A percentile compares a stretch with the other conserved stretches of the same genome.
phyloP scores from a whole-genome alignment of 2,888 invertebrate genomes.

The Atethmia centrago region DNA sequence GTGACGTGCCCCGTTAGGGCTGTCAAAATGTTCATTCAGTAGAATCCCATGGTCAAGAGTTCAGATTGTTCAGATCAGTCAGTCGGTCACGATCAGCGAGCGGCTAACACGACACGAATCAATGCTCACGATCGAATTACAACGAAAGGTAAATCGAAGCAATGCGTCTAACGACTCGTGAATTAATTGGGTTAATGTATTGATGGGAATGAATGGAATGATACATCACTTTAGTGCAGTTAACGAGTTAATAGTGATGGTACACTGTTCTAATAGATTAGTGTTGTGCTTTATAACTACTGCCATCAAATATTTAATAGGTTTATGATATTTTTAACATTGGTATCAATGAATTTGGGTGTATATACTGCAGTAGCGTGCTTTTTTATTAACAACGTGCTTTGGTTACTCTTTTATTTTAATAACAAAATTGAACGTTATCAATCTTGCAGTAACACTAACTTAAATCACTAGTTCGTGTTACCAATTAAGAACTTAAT shows the following conservation, averaged over 20 bases:
- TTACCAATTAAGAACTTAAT: slow-evolving; percentile 24
- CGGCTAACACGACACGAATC: slow-evolving; percentile 74
- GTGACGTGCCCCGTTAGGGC: slow-evolving; percentile 74
- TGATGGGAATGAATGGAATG: slow-evolving; percentile 58
- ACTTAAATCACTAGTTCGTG: slow-evolving; percentile 4
- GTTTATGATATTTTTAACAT: slow-evolving; percentile 39
- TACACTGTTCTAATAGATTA: slow-evolving; percentile 35
- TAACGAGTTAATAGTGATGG: slow-evolving; percentile 59
- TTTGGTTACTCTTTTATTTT: slow-evolving; percentile 26
- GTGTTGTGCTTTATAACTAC: slow-evolving; percentile 35
- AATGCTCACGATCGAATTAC: slow-evolving; percentile 75
- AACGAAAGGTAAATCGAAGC: slow-evolving; percentile 56
- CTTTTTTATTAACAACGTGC: slow-evolving; percentile 11
- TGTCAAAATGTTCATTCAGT: slow-evolving; percentile 60
- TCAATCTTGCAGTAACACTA: slow-evolving; percentile 14
- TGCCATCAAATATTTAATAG: slow-evolving; percentile 27
- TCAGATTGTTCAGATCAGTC: slow-evolving; percentile 68
- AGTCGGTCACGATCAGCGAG: slow-evolving; percentile 76
- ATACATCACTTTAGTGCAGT: slow-evolving; percentile 55
- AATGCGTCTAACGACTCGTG: slow-evolving; percentile 56
- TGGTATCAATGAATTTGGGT: slow-evolving; percentile 16
- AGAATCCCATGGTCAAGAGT: slow-evolving; percentile 68
- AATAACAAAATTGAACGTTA: slow-evolving; percentile 35
- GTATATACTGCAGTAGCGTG: slow-evolving; percentile 16
- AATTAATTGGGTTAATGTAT: slow-evolving; percentile 68